Conservation (phyloP, 1,140 invertebrate genomes). For the Drosophila sechellia region DNA sequence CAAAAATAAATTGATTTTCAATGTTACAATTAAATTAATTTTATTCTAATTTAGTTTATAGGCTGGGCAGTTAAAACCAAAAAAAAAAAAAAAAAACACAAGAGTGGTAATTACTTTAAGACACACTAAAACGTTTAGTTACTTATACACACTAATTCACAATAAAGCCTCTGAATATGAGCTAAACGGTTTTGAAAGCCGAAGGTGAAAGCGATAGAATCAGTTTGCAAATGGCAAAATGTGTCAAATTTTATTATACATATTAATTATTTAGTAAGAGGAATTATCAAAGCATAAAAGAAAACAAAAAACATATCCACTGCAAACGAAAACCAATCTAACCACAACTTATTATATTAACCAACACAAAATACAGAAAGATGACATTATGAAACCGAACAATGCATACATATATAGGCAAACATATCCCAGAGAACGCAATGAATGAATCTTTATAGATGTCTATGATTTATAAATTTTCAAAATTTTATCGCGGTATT, state of each 20-base stretch:
- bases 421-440: conserved; percentile 66
- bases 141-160: conserved; percentile 28
- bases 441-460: conserved; percentile 47
- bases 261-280: conserved; percentile 62
- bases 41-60: conserved; percentile 68
- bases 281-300: conserved; percentile 32
- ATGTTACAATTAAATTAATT: conserved; percentile 79
- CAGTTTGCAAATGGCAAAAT: conserved; percentile 46
- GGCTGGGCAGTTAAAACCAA: conserved; percentile 71
- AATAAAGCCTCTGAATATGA: conserved; percentile 23
- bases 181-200: conserved; percentile 42
- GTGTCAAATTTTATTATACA: conserved; percentile 78
- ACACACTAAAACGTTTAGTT: conserved; percentile 51
- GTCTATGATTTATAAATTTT: conserved; percentile 34
- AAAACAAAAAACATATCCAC: conserved; percentile 69
- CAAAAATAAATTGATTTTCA: conserved; percentile 81
- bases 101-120: conserved; percentile 53
- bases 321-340: conserved; percentile 60
- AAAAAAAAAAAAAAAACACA: conserved; percentile 41
- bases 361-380: conserved; percentile 41
- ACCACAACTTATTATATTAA: conserved; percentile 62
- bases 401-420: conserved; percentile 64
- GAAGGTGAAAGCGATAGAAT: conserved; percentile 38
- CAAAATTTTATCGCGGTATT: background rate
- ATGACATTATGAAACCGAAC: conserved; percentile 48